Evolutionary conservation across 2,888 invertebrate species (phyloP).

Genomic region (Andrena marginata): DNA sequence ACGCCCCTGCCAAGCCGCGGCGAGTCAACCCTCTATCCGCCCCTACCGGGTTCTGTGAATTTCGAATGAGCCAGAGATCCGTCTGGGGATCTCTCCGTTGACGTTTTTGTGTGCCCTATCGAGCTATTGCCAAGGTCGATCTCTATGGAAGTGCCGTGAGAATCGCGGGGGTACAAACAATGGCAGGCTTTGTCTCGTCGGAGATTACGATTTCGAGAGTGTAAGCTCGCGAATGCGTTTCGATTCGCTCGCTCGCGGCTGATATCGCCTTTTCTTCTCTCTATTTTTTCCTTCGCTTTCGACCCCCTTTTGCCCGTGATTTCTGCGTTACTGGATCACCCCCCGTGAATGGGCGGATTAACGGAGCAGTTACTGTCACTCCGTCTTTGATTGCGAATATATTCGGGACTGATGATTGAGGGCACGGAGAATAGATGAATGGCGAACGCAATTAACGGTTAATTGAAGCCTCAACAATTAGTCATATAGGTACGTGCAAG

Average conservation of each 20-base stretch:
- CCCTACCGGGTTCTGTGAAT: conserved; percentile 19
- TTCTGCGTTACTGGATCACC: conserved; percentile 8
- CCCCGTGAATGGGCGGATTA: background rate
- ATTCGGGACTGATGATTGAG: background rate
- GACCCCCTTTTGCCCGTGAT: background rate
- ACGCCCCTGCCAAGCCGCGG: background rate
- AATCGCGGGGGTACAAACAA: conserved; percentile 44
- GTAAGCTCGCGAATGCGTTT: conserved; percentile 29
- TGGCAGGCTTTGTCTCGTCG: conserved; percentile 29
- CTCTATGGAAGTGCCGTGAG: conserved; percentile 43
- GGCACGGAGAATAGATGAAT: background rate
- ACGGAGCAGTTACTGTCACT: background rate
- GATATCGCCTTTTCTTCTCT: conserved; percentile 9
- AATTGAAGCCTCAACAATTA: background rate
- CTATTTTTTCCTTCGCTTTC: background rate
- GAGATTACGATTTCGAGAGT: conserved; percentile 55
- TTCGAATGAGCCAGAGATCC: conserved; percentile 46
- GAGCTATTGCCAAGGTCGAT: conserved; percentile 57
- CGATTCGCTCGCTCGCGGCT: conserved; percentile 8
- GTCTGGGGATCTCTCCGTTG: conserved; percentile 32
- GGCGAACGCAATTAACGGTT: conserved; percentile 22
- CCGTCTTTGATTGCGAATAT: background rate
- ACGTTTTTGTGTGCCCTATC: conserved; percentile 37
- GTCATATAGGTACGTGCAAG: background rate
- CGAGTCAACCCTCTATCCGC: background rate